Evolutionary conservation across 2,113 vertebrate genomes (phyloP).

Genomic region (Plecturocebus donacophilus): DNA sequence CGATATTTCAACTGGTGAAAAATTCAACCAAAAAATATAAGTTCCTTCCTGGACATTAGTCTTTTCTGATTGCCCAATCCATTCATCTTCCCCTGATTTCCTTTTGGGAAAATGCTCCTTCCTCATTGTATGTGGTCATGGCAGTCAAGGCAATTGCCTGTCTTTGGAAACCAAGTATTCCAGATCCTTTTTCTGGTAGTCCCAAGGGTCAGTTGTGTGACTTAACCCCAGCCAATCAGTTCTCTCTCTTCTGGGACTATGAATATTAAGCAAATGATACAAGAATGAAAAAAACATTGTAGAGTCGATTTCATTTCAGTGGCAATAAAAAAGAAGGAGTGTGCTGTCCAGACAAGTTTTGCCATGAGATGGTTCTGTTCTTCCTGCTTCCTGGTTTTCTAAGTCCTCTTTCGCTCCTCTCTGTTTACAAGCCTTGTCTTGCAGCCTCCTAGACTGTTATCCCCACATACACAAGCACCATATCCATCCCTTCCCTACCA

Average conservation of each 20-base stretch:
- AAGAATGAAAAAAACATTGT: neutral
- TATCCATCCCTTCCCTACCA: neutral
- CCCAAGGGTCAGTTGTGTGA: neutral
- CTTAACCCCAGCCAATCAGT: neutral
- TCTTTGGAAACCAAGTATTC: neutral
- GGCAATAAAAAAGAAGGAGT: neutral
- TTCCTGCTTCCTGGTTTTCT: neutral
- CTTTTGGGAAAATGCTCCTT: neutral
- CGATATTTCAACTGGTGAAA: neutral
- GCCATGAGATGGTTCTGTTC: neutral
- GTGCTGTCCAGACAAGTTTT: neutral
- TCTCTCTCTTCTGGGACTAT: neutral
- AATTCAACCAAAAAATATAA: neutral
- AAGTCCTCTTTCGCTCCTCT: neutral
- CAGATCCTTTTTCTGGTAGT: neutral
- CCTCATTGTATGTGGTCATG: neutral
- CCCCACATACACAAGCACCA: neutral
- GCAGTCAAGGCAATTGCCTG: neutral
- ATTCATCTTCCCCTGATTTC: neutral
- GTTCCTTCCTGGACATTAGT: neutral
- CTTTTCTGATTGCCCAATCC: neutral
- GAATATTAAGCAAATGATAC: neutral
- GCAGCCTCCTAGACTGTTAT: neutral
- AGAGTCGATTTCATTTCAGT: neutral
- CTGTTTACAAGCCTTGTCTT: neutral